Evolutionary conservation across 2,113 vertebrate species (phyloP).

Genomic region (Notarius lentiginosus): DNA sequence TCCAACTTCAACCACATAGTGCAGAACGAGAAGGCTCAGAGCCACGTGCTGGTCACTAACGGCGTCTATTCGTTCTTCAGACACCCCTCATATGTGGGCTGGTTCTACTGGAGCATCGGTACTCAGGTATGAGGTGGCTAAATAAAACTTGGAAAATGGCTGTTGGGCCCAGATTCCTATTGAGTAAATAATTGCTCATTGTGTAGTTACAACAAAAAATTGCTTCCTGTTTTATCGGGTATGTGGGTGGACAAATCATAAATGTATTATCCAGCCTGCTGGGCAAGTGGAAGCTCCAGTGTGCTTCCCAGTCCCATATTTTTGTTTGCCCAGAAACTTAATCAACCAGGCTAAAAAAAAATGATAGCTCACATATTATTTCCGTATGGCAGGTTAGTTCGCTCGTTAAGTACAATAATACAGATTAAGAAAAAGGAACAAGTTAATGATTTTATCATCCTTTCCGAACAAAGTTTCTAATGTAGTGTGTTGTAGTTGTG

Average conservation of each 20-base stretch:
- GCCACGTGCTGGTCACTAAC: conserved; percentile 88
- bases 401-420: background rate
- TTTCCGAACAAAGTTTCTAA: background rate
- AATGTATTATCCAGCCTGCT: background rate
- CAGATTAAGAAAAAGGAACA: background rate
- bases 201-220: background rate
- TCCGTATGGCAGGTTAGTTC: background rate
- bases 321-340: background rate
- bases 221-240: background rate
- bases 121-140: conserved; percentile 77
- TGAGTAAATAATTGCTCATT: too few relatives aligned
- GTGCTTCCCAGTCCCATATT: background rate
- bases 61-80: conserved; percentile 92
- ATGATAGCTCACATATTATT: background rate
- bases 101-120: conserved; percentile 99
- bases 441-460: background rate
- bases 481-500: background rate
- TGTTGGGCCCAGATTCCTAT: background rate
- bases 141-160: background rate
- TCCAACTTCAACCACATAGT: conserved; percentile 99
- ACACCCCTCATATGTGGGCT: conserved; percentile 96
- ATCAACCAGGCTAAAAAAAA: background rate
- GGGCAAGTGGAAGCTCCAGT: background rate
- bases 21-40: conserved; percentile 94
- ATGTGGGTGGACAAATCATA: background rate